phyloP scores from a whole-genome alignment of 2,113 vertebrate genomes.

The Genyomyrus donnyi region DNA sequence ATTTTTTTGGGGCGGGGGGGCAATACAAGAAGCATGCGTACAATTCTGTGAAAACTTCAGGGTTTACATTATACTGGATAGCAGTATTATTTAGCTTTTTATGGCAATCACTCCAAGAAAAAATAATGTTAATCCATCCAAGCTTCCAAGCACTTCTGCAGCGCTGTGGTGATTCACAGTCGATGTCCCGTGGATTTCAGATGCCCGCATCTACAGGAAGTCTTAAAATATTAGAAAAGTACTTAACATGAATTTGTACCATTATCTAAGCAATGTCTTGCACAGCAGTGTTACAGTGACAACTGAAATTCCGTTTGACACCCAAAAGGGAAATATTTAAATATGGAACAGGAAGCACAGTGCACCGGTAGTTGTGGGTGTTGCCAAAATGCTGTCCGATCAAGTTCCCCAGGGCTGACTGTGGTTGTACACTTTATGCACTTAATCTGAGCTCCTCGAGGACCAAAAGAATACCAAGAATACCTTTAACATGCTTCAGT shows the following conservation, averaged over 20 bases:
- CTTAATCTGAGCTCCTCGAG: neutral
- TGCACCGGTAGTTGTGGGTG: neutral
- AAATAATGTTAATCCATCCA: neutral
- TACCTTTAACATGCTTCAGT: neutral
- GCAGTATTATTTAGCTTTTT: neutral
- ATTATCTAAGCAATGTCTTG: neutral
- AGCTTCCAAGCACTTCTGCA: neutral
- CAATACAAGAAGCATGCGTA: neutral
- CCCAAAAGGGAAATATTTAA: neutral
- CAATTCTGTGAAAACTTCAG: neutral
- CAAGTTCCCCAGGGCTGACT: neutral
- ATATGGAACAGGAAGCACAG: neutral
- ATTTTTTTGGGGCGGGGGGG: neutral
- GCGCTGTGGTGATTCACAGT: neutral
- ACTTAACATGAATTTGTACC: neutral
- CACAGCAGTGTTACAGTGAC: neutral
- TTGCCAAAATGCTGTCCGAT: neutral
- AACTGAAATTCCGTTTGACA: neutral
- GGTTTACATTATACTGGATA: neutral
- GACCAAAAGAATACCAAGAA: neutral
- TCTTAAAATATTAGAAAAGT: neutral
- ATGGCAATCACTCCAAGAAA: neutral
- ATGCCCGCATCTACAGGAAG: neutral
- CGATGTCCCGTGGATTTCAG: neutral
- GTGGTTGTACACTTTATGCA: neutral